Base-by-base conservation (phyloP, 2,797 vertebrate genomes). In the Hippocampus kuda region DNA sequence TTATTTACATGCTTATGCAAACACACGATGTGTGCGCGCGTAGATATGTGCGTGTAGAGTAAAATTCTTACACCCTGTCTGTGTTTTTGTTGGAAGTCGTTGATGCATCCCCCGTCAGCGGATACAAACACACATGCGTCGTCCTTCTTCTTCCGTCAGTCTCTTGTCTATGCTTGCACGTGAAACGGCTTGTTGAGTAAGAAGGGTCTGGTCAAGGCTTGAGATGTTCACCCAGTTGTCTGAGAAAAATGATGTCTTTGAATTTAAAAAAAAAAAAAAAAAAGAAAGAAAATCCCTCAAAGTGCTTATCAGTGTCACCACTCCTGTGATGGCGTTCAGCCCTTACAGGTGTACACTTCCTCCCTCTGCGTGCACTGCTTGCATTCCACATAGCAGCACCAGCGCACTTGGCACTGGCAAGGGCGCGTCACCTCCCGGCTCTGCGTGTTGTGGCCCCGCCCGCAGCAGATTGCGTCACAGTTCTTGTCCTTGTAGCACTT, bases 351-450 rank as follows among this genome's bases (percentile, higher is more conserved):
- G 66, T 98, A 99, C 71, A 99, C 95, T 84, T 99, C 97, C 79
- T 99, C 97, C 41, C 94, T 91, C 88, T 99, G 97, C 0, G 95
- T 97, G 86, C 97, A 99, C 74, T 99, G 95, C 86, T 98, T 94
- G 88, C 97, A 99, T 85, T 99, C 97, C 62, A 99, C 97, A 0
- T 99, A 99, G 90, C 97, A 99, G 90, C 97, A 99, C 97, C 97
- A 99, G 78, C 97, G 94, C 75, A 99, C 97, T 85, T 99, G 97
- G 87, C 97, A 99, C 83, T 99, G 97, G 88, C 97, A 99, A 0
- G 97, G 96, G 30, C 95, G 89, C 0, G 96, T 98, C 83, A 99
- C 94, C 84, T 96, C 97, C 4, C 95, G 85, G 81, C 96, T 99
- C 83, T 99, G 96, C 0, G 96, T 99, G 85, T 99, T 99, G 83